Evolutionary conservation across 2,888 invertebrate species (phyloP), one percentile per base, ranked within the genome.

Genomic region (Agelastica alni): DNA sequence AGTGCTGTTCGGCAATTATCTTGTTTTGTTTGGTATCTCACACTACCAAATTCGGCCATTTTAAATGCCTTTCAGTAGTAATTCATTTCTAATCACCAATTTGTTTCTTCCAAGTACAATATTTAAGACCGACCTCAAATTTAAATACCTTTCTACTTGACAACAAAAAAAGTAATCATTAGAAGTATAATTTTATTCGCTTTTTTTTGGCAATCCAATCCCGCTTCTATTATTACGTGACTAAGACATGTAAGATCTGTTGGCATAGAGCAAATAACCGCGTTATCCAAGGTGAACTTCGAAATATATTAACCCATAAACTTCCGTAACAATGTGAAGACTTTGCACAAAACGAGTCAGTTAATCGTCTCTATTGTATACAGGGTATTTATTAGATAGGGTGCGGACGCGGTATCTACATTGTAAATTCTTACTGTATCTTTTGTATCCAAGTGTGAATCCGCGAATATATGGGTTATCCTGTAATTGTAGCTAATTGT

Each of bases 281-380:
- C 36, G 16, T 36, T 36, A 36, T 36, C 36, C 16, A 7, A 14
- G 26, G 6, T 26, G 9, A 26, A 14, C 13, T 34, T 13, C 32
- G 17, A 37, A 39, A 39, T 39, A 39, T 39, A 39, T 39, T 39
- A 39, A 39, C 37, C 37, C 20, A 39, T 39, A 18, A 39, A 39
- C 10, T 39, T 39, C 12, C 37, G 37, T 12, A 39, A 39, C 37
- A 39, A 39, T 39, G 37, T 39, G 20, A 39, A 14, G 37, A 10
- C 37, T 12, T 39, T 20, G 20, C 20, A 18, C 17, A 39, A 39
- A 39, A 39, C 37, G 18, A 39, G 37, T 18, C 20, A 20, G 37
- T 39, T 18, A 17, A 12, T 37, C 18, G 37, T 18, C 9, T 37
- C 18, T 18, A 39, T 39, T 39, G 37, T 39, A 39, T 39, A 39